phyloP scores from a whole-genome alignment of 2,797 vertebrate genomes.

The Antennarius maculatus region DNA sequence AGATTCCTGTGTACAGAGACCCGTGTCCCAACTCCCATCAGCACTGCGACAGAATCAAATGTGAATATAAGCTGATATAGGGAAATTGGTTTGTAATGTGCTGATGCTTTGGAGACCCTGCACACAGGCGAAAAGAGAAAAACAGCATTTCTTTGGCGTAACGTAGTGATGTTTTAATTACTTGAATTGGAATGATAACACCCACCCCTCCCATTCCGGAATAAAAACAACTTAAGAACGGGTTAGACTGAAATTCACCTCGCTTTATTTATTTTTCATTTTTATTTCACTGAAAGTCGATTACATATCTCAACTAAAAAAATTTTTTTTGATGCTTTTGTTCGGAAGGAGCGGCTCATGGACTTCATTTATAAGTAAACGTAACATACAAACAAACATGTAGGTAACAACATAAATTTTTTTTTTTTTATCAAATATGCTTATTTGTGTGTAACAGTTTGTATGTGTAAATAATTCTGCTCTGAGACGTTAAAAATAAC shows the following conservation, averaged over 20 bases:
- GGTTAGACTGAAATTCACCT: slow-evolving; percentile 61
- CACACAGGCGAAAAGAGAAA: slow-evolving; percentile 57
- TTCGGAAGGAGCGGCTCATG: too few relatives aligned
- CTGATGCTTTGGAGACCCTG: slow-evolving; percentile 91
- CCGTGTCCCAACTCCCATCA: slow-evolving; percentile 93
- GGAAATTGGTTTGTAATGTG: slow-evolving; percentile 98
- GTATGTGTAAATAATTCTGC: too few relatives aligned
- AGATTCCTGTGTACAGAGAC: slow-evolving; percentile 95
- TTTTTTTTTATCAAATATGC: too few relatives aligned
- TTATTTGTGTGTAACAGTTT: too few relatives aligned
- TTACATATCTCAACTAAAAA: too few relatives aligned
- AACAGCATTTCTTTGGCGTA: slow-evolving; percentile 79
- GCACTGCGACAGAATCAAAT: slow-evolving; percentile 94
- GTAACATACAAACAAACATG: too few relatives aligned
- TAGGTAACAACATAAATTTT: too few relatives aligned
- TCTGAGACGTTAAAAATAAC: too few relatives aligned
- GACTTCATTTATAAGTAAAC: too few relatives aligned
- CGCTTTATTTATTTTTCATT: slow-evolving; percentile 14
- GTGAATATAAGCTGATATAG: slow-evolving; percentile 98
- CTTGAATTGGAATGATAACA: slow-evolving; percentile 79
- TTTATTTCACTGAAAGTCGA: slow-evolving; percentile 24
- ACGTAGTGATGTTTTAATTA: slow-evolving; percentile 85
- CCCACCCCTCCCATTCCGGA: slow-evolving; percentile 62
- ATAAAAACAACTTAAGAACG: slow-evolving; percentile 73
- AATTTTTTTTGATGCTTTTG: too few relatives aligned